Evolutionary conservation across 2,113 vertebrate genomes (phyloP), one percentile per base, ranked within the genome.

Genomic region (Myotis davidii): DNA sequence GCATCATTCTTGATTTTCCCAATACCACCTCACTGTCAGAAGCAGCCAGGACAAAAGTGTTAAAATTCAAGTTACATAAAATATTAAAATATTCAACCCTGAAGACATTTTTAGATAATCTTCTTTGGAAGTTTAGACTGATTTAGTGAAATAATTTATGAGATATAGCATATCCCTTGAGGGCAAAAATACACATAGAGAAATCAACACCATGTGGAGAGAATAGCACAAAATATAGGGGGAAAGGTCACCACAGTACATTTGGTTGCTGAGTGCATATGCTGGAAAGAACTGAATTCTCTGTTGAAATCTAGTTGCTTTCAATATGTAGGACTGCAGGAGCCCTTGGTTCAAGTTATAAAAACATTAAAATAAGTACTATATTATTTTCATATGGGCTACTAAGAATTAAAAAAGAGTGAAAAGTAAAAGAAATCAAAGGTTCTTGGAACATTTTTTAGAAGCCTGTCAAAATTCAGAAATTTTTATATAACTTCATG

Each of bases 31-130:
- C 17, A 52, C 10, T 59, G 10, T 72, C 39, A 48, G 61, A 96
- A 83, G 9, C 20, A 93, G 65, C 37, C 32, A 74, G 56, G 81
- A 39, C 2, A 94, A 56, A 34, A 65, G 72, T 4, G 1, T 73
- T 91, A 83, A 94, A 94, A 88, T 13, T 88, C 64, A 85, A 83
- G 9, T 29, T 42, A 83, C 20, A 23, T 17, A 74, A 92, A 91
- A 52, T 54, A 90, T 61, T 32, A 69, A 39, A 48, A 89, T 42
- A 67, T 82, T 86, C 72, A 27, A 52, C 61, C 69, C 39, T 25
- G 27, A 74, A 85, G 56, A 78, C 32, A 88, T 87, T 83, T 85
- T 85, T 79, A 83, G 54, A 85, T 61, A 34, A 69, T 94, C n/a
- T 11, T 85, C 67, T 88, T 83, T 88, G 54, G 48, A 70, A 82